phyloP scores from a whole-genome alignment of 2,797 vertebrate genomes.

The Rhabdomys pumilio region DNA sequence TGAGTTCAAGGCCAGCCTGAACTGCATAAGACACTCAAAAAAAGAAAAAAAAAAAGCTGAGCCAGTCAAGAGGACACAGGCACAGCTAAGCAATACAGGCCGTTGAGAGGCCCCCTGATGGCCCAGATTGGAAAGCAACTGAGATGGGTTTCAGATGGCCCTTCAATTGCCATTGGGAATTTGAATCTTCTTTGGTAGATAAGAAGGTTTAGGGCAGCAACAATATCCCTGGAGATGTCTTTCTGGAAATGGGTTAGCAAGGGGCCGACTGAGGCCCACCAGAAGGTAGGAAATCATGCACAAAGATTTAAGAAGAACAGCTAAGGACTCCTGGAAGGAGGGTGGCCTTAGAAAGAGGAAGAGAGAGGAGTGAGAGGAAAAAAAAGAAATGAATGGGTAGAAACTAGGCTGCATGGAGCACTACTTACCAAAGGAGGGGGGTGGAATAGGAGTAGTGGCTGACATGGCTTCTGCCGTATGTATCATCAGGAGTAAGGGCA shows the following conservation, averaged over 20 bases:
- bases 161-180: neutral
- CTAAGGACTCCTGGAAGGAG: neutral
- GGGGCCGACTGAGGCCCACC: neutral
- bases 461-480: neutral
- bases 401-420: neutral
- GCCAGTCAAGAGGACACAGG: neutral
- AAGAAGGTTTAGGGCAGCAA: neutral
- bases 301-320: neutral
- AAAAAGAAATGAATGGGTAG: neutral
- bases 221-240: neutral
- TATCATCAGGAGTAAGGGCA: neutral
- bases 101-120: neutral
- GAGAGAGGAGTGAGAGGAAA: too few relatives aligned
- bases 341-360: neutral
- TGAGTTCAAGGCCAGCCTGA: neutral
- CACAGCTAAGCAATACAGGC: accelerated
- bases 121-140: neutral
- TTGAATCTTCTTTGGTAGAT: neutral
- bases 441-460: neutral
- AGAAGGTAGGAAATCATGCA: neutral
- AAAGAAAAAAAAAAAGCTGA: neutral
- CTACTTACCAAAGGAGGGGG: neutral
- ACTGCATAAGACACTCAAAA: neutral
- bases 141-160: neutral
- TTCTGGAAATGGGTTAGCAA: neutral